A percentile compares a stretch with the other conserved stretches of the same genome.
phyloP scores from a whole-genome alignment of 2,797 vertebrate species.

The Emys orbicularis region DNA sequence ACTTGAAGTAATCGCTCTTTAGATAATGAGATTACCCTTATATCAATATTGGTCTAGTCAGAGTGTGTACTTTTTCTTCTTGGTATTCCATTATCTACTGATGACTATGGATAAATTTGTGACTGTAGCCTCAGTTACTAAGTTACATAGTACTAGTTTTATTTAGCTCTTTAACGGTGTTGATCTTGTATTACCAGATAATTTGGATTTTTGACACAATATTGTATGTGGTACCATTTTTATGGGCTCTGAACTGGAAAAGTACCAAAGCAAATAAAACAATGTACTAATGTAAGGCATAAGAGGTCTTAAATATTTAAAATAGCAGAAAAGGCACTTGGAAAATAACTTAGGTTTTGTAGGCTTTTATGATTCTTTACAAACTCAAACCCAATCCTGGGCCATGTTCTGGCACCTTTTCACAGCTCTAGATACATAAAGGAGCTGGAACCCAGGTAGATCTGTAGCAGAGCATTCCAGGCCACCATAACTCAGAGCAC shows the following conservation, averaged over 20 bases:
- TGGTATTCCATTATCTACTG: not conserved
- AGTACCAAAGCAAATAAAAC: not conserved
- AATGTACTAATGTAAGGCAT: not conserved
- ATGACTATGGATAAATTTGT: not conserved
- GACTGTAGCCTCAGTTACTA: not conserved
- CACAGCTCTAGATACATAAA: not conserved
- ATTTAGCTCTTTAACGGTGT: not conserved
- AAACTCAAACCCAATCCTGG: not conserved
- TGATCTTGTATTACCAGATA: not conserved
- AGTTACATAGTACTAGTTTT: not conserved
- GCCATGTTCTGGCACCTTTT: not conserved
- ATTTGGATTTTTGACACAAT: not conserved
- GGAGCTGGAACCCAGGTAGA: not conserved
- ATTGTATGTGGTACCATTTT: not conserved
- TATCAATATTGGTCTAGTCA: not conserved
- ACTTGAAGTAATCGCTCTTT: not conserved
- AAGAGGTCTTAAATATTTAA: not conserved
- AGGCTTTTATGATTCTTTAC: not conserved
- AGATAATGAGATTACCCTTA: not conserved
- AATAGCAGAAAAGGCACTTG: not conserved
- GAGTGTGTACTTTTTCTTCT: not conserved
- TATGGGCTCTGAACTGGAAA: not conserved
- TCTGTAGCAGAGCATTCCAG: not conserved
- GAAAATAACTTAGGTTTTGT: not conserved
- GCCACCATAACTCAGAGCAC: not conserved